Percentiles rank a stretch among this genome's conserved stretches.
Conservation (phyloP, 1,140 invertebrate genomes). For the Belonocnema kinseyi region DNA sequence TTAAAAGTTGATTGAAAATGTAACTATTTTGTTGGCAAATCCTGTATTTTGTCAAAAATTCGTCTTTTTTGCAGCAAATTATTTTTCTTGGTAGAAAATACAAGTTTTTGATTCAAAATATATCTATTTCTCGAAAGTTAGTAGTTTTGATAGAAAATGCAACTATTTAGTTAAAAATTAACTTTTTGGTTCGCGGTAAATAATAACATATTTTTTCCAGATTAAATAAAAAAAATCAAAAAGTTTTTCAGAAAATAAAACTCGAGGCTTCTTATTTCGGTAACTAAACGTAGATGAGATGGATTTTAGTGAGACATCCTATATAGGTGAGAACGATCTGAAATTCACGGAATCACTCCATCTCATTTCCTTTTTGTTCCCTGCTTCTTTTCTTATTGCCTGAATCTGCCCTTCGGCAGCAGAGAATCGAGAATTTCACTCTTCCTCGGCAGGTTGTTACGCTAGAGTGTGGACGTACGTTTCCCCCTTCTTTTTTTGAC, state of each 20-base stretch:
- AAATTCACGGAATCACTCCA: conserved; percentile 38
- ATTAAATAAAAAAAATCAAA: background rate
- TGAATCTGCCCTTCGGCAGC: conserved; percentile 22
- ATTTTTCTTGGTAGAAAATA: too few relatives aligned
- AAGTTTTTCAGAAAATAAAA: background rate
- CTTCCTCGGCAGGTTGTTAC: conserved; percentile 11
- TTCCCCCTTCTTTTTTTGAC: background rate
- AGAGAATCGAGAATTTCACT: conserved; percentile 28
- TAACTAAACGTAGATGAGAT: background rate
- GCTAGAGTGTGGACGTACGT: conserved; percentile 8
- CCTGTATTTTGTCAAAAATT: too few relatives aligned
- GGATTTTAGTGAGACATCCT: conserved; percentile 16
- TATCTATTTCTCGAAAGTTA: too few relatives aligned
- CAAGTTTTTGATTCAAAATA: too few relatives aligned
- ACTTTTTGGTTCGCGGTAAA: too few relatives aligned
- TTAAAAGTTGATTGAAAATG: too few relatives aligned
- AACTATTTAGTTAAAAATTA: too few relatives aligned
- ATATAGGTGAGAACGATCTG: conserved; percentile 27
- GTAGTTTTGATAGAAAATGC: too few relatives aligned
- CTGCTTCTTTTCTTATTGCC: background rate
- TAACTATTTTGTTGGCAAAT: too few relatives aligned
- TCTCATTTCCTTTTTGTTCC: conserved; percentile 23
- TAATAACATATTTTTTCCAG: too few relatives aligned
- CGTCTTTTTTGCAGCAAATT: too few relatives aligned
- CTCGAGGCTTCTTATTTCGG: background rate